Conservation (phyloP, 2,797 vertebrate genomes). For the Poecilia wingei region DNA sequence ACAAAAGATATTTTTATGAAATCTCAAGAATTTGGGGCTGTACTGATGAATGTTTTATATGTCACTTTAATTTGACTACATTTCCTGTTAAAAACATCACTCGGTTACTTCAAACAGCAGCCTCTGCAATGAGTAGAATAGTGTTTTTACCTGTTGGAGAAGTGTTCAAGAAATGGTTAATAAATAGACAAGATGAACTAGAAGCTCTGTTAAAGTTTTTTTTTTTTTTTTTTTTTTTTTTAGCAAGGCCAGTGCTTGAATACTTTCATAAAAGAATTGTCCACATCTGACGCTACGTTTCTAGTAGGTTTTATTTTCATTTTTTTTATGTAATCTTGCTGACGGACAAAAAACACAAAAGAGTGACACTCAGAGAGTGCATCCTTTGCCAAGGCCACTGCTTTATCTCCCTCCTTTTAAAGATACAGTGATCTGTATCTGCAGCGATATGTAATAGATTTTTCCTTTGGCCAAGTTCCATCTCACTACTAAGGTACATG, state of each 20-base stretch:
- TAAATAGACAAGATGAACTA: background rate
- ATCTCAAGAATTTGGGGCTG: background rate
- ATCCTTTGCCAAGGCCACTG: constrained; percentile 17
- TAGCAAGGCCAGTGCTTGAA: background rate
- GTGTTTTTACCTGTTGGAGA: background rate
- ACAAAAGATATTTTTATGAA: background rate
- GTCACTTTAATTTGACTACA: background rate
- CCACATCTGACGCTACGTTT: background rate
- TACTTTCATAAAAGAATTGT: background rate
- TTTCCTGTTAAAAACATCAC: background rate
- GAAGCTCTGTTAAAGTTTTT: background rate
- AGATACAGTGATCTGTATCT: constrained; percentile 14
- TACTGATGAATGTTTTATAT: background rate
- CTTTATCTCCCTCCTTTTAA: constrained; percentile 20
- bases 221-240: background rate
- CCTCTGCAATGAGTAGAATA: background rate
- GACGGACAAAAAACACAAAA: constrained; percentile 14
- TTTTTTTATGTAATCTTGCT: constrained; percentile 4
- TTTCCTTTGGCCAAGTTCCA: constrained; percentile 25
- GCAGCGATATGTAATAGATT: constrained; percentile 2
- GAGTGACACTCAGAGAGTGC: constrained; percentile 3
- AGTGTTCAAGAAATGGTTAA: background rate
- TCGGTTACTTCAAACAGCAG: background rate
- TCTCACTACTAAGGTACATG: constrained; percentile 11
- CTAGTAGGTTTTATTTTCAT: background rate